These are phyloP conservation scores for Chrysochloris asiatica DNA, from an alignment of 2,113 vertebrate genomes.

Conservation along the genomic window DNA sequence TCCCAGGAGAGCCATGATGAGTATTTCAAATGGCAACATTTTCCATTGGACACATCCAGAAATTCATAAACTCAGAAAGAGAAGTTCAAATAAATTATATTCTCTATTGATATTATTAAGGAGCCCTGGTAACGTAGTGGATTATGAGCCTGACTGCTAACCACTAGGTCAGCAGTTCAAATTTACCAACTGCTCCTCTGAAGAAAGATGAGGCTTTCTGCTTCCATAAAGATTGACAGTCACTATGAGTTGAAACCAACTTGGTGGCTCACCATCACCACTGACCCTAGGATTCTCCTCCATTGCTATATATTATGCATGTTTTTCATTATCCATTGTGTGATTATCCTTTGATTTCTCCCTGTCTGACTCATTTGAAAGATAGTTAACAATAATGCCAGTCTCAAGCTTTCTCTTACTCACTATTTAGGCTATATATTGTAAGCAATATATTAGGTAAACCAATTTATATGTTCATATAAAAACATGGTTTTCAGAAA, in stretches of 20 bases:
- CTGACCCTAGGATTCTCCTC: too few species aligned
- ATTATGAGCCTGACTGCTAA: too few species aligned
- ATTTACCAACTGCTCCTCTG: too few species aligned
- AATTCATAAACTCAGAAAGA: background rate
- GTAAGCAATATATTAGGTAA: background rate
- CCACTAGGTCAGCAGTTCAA: too few species aligned
- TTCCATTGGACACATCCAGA: background rate
- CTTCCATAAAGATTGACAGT: too few species aligned
- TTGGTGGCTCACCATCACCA: too few species aligned
- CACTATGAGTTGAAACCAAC: too few species aligned
- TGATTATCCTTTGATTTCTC: background rate
- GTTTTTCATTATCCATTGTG: background rate
- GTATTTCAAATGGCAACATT: background rate
- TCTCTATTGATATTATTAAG: background rate
- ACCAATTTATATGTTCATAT: too few species aligned
- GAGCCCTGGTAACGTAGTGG: too few species aligned
- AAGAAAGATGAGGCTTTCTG: too few species aligned
- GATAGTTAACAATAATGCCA: background rate
- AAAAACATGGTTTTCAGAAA: background rate
- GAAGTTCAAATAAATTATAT: background rate
- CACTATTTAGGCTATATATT: background rate
- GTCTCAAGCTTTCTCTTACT: background rate
- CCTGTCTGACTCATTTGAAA: background rate
- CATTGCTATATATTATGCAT: background rate
- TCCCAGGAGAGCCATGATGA: background rate